Evolutionary conservation across 64 coral and sea anemone species (phyloP), one percentile per base, ranked within the genome.

Genomic region (Dendrophyllia cribrosa): DNA sequence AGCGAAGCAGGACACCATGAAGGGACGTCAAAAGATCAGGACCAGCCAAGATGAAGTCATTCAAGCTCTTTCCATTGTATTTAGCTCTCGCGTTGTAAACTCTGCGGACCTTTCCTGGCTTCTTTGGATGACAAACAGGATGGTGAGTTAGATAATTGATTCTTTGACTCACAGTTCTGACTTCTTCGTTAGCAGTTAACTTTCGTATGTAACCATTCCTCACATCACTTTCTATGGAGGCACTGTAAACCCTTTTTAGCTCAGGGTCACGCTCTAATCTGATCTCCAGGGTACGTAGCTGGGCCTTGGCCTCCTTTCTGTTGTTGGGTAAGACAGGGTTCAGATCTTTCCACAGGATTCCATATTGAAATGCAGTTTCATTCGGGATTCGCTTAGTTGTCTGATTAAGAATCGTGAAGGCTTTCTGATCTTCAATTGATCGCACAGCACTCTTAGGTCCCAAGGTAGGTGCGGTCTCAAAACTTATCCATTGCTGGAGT

Each of bases 171-270:
- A 47, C 59, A 56, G n/a, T 69, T 44, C 19, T 43, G 51, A 26
- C n/a, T 66, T 49, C 83, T 72, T 86, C 46, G 19, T 68, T 17
- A 21, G 63, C 64, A 16, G 61, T 21, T 21, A 72, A 3, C n/a
- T 86, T 86, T 47, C 17, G 69, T 17, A 86, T 70, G 26, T 70
- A 86, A 22, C 61, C 59, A 64, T 58, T 86, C 61, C 67, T n/a
- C 17, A 66, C 20, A 51, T 66, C 62, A 64, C 6, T 86, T 17
- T 86, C 13, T 4, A 86, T 50, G 6, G 82, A 64, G 12, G 20
- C 46, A 43, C 20, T 17, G 79, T 86, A 86, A 4, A 43, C 59
- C 14, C 34, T 9, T 44, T 20, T 69, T 4, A 86, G 46, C 52
- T 86, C 55, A 16, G 43, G 47, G 66, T 86, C 59, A 66, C 55